A percentile compares a stretch with the other conserved stretches of the same genome.
These are phyloP conservation scores for Choristoneura rosaceana DNA, from an alignment of 2,888 invertebrate species.

Conservation along the genomic window DNA sequence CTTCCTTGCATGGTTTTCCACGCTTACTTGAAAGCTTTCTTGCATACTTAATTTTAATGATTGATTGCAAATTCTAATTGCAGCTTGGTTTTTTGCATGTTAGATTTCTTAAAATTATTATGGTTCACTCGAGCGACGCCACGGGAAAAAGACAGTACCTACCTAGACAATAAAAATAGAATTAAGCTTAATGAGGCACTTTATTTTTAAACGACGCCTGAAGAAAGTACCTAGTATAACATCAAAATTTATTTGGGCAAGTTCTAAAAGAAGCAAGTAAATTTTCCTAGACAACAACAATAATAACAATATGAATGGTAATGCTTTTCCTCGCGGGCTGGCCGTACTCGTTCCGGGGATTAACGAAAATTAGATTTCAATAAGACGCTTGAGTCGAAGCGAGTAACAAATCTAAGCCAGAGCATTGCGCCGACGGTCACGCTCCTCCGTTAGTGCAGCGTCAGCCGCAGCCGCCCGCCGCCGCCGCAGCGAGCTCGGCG, in stretches of 20 bases:
- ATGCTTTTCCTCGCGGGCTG: slow-evolving; percentile 59
- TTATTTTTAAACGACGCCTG: slow-evolving; percentile 1
- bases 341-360: slow-evolving; percentile 72
- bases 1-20: too few relatives aligned
- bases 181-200: not conserved
- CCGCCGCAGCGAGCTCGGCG: slow-evolving; percentile 37
- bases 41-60: too few relatives aligned
- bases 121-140: too few relatives aligned
- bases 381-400: slow-evolving; percentile 79
- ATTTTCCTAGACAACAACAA: slow-evolving; percentile 64
- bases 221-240: not conserved
- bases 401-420: slow-evolving; percentile 74
- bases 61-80: too few relatives aligned
- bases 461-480: slow-evolving; percentile 57
- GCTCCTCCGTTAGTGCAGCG: slow-evolving; percentile 74
- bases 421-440: slow-evolving; percentile 76
- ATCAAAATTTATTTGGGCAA: slow-evolving; percentile 21
- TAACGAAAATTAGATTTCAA: slow-evolving; percentile 85
- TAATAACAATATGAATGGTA: slow-evolving; percentile 68
- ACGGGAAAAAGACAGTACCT: too few relatives aligned
- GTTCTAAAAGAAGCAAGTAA: slow-evolving; percentile 52
- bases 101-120: too few relatives aligned
- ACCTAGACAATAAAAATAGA: slow-evolving; percentile 3
- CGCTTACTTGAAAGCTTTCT: too few relatives aligned
- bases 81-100: too few relatives aligned